phyloP scores from a whole-genome alignment of 2,888 invertebrate species.

The Clistopyga incitator region DNA sequence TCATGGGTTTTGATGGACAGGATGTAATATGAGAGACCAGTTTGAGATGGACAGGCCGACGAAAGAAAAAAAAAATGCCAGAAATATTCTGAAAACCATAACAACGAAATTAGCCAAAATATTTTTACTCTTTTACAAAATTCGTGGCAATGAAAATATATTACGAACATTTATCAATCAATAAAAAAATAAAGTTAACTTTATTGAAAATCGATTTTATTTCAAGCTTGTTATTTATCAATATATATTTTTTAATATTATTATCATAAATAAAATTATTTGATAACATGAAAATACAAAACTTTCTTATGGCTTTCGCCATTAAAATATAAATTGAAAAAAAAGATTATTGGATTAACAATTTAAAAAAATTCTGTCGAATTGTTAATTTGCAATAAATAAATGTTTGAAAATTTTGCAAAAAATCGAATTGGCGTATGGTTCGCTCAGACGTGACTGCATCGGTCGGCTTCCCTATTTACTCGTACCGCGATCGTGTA shows the following conservation, averaged over 20 bases:
- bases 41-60: neutral
- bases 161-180: too few relatives aligned
- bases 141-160: too few relatives aligned
- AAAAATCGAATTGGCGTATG: constrained; percentile 32
- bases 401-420: constrained; percentile 33
- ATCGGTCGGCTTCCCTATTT: constrained; percentile 32
- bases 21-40: neutral
- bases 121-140: neutral
- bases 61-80: neutral
- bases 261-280: neutral
- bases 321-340: neutral
- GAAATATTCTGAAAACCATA: neutral
- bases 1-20: neutral
- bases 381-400: neutral
- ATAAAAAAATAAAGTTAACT: too few relatives aligned
- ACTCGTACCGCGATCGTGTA: neutral
- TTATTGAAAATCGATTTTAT: too few relatives aligned
- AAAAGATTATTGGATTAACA: too few relatives aligned
- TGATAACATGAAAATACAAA: neutral
- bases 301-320: too few relatives aligned
- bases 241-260: neutral
- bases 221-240: too few relatives aligned
- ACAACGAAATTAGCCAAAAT: neutral
- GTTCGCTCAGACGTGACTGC: neutral
- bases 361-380: neutral